Evolutionary conservation across 53 echinoderm and acorn worm genomes (phyloP), one percentile per base, ranked within the genome.

Genomic region (Mesocentrotus franciscanus): DNA sequence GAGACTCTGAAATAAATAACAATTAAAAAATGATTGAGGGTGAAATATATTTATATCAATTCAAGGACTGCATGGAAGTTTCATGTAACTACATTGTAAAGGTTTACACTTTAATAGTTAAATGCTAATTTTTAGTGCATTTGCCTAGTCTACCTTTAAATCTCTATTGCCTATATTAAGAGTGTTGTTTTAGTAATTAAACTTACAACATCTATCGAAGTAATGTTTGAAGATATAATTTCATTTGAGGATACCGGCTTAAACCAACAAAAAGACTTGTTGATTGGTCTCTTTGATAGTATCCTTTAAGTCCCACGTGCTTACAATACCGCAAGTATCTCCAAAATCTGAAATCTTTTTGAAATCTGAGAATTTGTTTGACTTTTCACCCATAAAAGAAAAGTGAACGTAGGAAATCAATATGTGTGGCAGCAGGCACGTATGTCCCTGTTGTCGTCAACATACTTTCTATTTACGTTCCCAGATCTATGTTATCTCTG

Each of bases 311-410:
- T 57, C 87, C 26, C 26, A 58, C 24, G 9, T 84, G 84, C 49
- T 84, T 84, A 49, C 24, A 84, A 20, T 17, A 9, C 9, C 10
- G 22, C 49, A 42, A 58, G 74, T 74, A 92, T 92, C 92, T 55
- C 26, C 0, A 2, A 42, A 34, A 92, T 92, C 92, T 92, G 22
- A 8, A 36, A 92, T 92, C 92, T 56, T 35, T 14, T 26, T 74
- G 75, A 92, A 92, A 92, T 92, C 92, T 61, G 92, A 92, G 71
- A 12, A 92, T 68, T 74, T 56, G 71, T 26, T 74, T 92, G 64
- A 26, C 36, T 64, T 68, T 36, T 66, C 68, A 62, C 39, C 9
- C 24, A 34, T 20, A 27, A 66, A 64, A 91, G 22, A 91, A 58
- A 87, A 57, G 59, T 20, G 8, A 42, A 42, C 36, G 42, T 16